A percentile compares a stretch with the other conserved stretches of the same genome.
phyloP scores from a whole-genome alignment of 2,113 vertebrate species.

The Archocentrus centrarchus region DNA sequence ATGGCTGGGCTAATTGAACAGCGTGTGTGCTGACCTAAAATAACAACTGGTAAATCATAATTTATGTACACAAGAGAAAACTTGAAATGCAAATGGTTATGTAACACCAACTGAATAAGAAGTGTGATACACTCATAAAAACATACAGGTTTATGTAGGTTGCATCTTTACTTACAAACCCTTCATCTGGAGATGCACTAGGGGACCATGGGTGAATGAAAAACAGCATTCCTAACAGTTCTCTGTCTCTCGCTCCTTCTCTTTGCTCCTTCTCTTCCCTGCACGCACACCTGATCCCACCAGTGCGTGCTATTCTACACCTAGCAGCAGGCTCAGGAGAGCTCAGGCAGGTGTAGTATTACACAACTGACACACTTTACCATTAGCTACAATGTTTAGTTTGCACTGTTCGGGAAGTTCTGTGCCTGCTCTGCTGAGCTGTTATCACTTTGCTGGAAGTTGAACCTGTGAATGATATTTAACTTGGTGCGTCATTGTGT shows the following conservation, averaged over 20 bases:
- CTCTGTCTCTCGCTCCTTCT: not conserved
- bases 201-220: conserved; percentile 6
- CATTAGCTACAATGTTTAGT: conserved; percentile 39
- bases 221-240: conserved; percentile 12
- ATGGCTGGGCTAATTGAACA: not conserved
- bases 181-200: conserved; percentile 3
- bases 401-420: not conserved
- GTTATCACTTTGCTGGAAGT: conserved; percentile 2
- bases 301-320: conserved; percentile 51
- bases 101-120: not conserved
- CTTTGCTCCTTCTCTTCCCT: not conserved
- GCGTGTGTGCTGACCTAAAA: not conserved
- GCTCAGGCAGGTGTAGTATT: conserved; percentile 51
- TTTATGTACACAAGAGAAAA: not conserved
- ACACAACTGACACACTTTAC: conserved; percentile 56
- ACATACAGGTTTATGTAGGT: conserved; percentile 31
- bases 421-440: not conserved
- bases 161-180: not conserved
- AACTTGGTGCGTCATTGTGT: not conserved
- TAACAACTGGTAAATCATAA: not conserved
- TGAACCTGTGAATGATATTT: not conserved
- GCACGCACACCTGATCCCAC: conserved; percentile 52
- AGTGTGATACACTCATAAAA: conserved; percentile 20
- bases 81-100: not conserved
- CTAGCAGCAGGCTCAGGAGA: conserved; percentile 21